These are phyloP conservation scores for Adela reaumurella DNA, from an alignment of 2,888 invertebrate genomes.

Conservation along the genomic window DNA sequence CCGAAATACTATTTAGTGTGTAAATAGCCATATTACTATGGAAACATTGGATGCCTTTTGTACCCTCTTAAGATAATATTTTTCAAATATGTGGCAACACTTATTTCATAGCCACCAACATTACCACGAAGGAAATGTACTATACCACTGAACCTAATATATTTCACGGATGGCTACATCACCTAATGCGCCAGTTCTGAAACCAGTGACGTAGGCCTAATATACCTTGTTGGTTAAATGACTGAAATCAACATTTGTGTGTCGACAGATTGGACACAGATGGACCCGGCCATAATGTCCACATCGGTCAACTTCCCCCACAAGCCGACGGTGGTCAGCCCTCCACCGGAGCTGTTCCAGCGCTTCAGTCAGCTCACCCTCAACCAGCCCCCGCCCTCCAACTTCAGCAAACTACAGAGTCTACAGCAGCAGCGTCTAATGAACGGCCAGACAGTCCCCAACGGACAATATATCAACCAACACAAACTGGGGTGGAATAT, in stretches of 20 bases:
- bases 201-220: no score
- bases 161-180: no score
- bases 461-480: slow-evolving; percentile 8
- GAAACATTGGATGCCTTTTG: no score
- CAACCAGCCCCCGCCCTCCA: slow-evolving; percentile 20
- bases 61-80: no score
- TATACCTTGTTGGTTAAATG: no score
- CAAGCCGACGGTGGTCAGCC: slow-evolving; percentile 15
- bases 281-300: slow-evolving; percentile 90
- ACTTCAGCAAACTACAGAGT: slow-evolving; percentile 8
- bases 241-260: slow-evolving; percentile 16
- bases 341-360: slow-evolving; percentile 38
- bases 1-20: no score
- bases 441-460: slow-evolving; percentile 2
- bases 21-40: no score
- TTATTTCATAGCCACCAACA: no score
- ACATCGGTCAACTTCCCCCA: slow-evolving; percentile 60
- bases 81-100: no score
- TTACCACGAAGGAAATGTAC: no score
- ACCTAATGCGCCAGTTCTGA: no score
- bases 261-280: slow-evolving; percentile 81
- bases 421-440: slow-evolving; percentile 11
- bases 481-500: slow-evolving; percentile 8
- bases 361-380: slow-evolving; percentile 36
- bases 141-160: no score